Evolutionary conservation across 2,888 invertebrate species (phyloP).

Genomic region (Allygus modestus): DNA sequence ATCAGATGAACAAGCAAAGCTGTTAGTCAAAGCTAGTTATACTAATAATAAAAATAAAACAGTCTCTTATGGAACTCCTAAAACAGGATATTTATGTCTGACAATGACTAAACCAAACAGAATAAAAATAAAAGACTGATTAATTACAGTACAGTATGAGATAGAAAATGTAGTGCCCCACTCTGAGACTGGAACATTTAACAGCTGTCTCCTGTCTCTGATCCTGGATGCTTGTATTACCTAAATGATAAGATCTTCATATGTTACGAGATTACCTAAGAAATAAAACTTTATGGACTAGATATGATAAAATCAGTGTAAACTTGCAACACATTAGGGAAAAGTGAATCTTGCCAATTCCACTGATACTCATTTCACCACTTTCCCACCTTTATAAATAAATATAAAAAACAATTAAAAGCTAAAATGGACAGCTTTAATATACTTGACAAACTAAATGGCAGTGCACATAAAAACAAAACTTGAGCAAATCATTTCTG

Average conservation of each 20-base stretch:
- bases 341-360: background rate
- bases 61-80: no score
- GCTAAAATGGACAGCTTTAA: slow-evolving; percentile 11
- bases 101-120: no score
- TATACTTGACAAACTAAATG: slow-evolving; percentile 34
- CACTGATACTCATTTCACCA: background rate
- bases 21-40: no score
- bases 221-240: slow-evolving; percentile 23
- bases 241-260: background rate
- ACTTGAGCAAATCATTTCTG: slow-evolving; percentile 50
- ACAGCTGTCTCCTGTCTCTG: background rate
- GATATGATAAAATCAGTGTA: slow-evolving; percentile 34
- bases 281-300: slow-evolving; percentile 30
- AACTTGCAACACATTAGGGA: background rate
- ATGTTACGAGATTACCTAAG: slow-evolving; percentile 20
- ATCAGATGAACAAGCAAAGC: no score
- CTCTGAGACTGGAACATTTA: no score
- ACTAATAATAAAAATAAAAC: no score
- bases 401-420: slow-evolving; percentile 1
- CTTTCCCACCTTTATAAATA: slow-evolving; percentile 37
- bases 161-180: no score
- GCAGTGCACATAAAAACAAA: slow-evolving; percentile 44
- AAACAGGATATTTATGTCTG: no score
- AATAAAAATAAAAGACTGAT: no score
- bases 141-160: no score